phyloP scores from a whole-genome alignment of 2,797 vertebrate genomes.

The Manis javanica region DNA sequence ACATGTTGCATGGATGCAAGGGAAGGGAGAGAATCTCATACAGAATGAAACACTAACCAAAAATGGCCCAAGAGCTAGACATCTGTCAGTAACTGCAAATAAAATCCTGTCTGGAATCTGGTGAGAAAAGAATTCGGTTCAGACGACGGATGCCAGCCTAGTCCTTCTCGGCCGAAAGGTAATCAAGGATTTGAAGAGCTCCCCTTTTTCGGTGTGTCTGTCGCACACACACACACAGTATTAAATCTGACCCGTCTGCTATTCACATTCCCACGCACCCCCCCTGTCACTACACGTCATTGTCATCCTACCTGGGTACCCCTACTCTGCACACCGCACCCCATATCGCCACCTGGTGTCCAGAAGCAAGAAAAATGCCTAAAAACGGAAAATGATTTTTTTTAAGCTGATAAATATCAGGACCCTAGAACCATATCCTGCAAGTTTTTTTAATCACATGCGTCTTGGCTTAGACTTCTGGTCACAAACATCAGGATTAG shows the following conservation, averaged over 20 bases:
- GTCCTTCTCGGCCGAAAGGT: slow-evolving; percentile 41
- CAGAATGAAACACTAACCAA: background rate
- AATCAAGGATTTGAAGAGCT: background rate
- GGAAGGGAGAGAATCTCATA: background rate
- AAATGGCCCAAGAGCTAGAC: background rate
- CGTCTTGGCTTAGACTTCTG: background rate
- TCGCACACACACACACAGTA: background rate
- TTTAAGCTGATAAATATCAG: background rate
- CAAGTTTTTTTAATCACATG: background rate
- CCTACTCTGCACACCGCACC: slow-evolving; percentile 13
- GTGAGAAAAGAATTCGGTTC: background rate
- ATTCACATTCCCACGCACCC: background rate
- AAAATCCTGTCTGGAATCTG: background rate
- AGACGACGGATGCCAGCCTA: background rate
- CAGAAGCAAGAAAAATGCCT: slow-evolving; percentile 68
- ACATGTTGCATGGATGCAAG: background rate
- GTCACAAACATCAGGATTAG: background rate
- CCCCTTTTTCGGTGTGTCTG: background rate
- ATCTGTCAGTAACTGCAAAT: background rate
- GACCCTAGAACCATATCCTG: background rate
- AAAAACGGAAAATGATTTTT: background rate
- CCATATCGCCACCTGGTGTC: slow-evolving; percentile 67
- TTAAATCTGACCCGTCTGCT: background rate
- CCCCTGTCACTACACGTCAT: background rate
- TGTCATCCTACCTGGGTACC: background rate